Evolutionary conservation across 2,888 invertebrate species (phyloP).

Genomic region (Pecten maximus): DNA sequence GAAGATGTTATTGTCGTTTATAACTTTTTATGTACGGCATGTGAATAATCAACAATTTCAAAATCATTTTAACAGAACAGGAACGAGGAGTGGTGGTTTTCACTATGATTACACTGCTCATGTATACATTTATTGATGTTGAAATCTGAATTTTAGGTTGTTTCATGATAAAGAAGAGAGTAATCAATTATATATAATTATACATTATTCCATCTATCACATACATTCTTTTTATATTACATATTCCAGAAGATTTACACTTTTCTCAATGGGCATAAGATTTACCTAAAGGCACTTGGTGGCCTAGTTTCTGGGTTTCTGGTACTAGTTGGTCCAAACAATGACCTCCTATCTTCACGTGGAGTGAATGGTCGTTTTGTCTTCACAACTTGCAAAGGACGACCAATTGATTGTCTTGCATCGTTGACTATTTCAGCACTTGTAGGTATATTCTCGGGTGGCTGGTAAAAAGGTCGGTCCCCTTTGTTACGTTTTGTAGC

Average conservation of each 20-base stretch:
- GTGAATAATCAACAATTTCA: too few relatives aligned
- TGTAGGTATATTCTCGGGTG: conserved; percentile 76
- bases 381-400: conserved; percentile 85
- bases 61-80: too few relatives aligned
- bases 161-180: too few relatives aligned
- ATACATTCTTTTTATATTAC: too few relatives aligned
- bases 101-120: too few relatives aligned
- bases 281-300: conserved; percentile 81
- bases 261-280: not conserved
- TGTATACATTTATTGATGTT: too few relatives aligned
- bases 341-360: conserved; percentile 89
- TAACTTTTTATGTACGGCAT: too few relatives aligned
- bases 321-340: conserved; percentile 86
- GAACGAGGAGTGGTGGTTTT: too few relatives aligned
- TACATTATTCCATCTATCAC: too few relatives aligned
- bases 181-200: not conserved
- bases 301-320: conserved; percentile 79
- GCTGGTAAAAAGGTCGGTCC: conserved; percentile 78
- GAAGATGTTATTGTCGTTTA: too few relatives aligned
- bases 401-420: conserved; percentile 75
- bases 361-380: conserved; percentile 94
- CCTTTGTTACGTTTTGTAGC: conserved; percentile 65
- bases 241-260: too few relatives aligned
- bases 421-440: conserved; percentile 80
- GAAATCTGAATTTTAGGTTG: too few relatives aligned